Base-by-base conservation (phyloP, 2,888 invertebrate species). In the Labia minor region DNA sequence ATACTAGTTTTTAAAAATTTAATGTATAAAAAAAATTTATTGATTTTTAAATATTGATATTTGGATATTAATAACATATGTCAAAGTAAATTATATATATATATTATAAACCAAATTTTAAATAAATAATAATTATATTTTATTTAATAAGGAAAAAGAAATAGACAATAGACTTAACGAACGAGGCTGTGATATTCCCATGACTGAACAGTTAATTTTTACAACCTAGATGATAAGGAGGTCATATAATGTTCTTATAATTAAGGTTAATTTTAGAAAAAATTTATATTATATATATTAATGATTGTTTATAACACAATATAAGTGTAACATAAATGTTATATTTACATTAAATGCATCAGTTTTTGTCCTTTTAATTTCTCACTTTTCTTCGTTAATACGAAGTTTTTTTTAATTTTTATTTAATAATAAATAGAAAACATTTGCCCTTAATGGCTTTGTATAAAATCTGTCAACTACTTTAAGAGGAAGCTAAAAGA, bases 101-200 rank as follows among this genome's bases (percentile, higher is more conserved):
- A 6, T n/a, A 10, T 10, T 49, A 49, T 49, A 49, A 26, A 49
- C 49, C 16, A 49, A 49, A 49, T 49, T 49, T 4, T 49, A 49
- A 49, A 49, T 49, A 49, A 49, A 49, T 49, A 49, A 49, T 49
- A 49, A n/a, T 49, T 49, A 49, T 49, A 49, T 49, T 49, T 49
- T 49, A 8, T 33, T 33, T n/a, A 8, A 49, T 49, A 49, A 49
- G 14, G 49, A 4, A 49, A 49, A 8, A 49, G 16, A n/a, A 49
- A 49, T 49, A 26, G 26, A 26, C 26, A 26, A 26, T 26, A 26
- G 26, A 26, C 26, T 26, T 26, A n/a, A n/a, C 16, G 49, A 49
- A n/a, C 49, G 2, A 49, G 49, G 49, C 49, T 49, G 49, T 49
- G 49, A 49, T 49, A 49, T 10, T 49, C 49, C 16, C 49, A 49